Evolutionary conservation across 2,113 vertebrate species (phyloP), one percentile per base, ranked within the genome.

Genomic region (Ceyx cyanopectus): DNA sequence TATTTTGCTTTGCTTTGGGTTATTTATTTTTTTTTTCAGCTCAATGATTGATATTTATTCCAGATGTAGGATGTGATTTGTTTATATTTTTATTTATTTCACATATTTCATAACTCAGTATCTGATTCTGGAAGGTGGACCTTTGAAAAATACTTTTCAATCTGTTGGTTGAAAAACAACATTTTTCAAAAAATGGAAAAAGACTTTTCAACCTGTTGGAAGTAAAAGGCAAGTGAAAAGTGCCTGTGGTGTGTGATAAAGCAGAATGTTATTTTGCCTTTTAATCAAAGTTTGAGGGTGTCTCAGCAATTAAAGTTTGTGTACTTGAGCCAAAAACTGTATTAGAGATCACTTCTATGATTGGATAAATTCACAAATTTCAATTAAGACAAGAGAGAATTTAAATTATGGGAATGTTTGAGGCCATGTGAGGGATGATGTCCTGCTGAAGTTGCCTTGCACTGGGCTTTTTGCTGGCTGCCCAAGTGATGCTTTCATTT

Each of bases 221-320:
- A 34, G 46, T 40, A 45, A 85, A 69, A 43, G 57, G 27, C 34
- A 48, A 62, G 14, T 51, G 63, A 20, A 50, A 80, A 46, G 22
- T 32, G 37, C 30, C 50, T 32, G 40, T 12, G n/a, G 45, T 70
- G 51, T 56, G 70, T 10, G 53, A 73, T 65, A 37, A 80, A 70
- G 72, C 56, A 85, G 81, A 89, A 94, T 89, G 89, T 93, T 95
- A n/a, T 91, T 96, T 92, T 96, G 93, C 58, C 70, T 56, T 85
- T 94, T 90, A 92, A 93, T 95, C 84, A 73, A 79, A 79, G 81
- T 91, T 78, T 89, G 81, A 84, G 90, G 69, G 50, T 79, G 61
- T 93, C 92, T 87, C 70, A 74, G 75, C 87, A 79, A 77, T 96
- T 89, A 51, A 94, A 84, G 23, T 80, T 5, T 12, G 62, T 16